Percentiles rank a stretch among this genome's conserved stretches.
These are phyloP conservation scores for Drosophila suzukii DNA, from an alignment of 1,140 invertebrate genomes.

Conservation along the genomic window DNA sequence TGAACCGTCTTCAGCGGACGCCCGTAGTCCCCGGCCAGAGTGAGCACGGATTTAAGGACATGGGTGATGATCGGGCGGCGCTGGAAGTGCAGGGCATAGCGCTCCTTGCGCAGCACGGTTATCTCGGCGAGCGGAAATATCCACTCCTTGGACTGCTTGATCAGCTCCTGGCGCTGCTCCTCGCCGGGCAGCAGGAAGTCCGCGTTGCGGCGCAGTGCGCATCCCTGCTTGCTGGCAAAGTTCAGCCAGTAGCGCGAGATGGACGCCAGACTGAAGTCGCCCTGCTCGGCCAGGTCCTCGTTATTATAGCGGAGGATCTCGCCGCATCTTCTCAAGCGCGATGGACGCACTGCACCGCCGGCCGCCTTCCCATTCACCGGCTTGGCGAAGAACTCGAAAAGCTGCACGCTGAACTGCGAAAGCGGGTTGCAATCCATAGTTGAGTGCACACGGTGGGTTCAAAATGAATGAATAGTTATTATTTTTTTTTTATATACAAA, in stretches of 20 bases:
- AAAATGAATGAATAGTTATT: no score
- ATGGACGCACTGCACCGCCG: background rate
- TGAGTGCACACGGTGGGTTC: background rate
- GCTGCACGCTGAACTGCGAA: conserved; percentile 13
- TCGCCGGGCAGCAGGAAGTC: conserved; percentile 22
- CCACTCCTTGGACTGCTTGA: conserved; percentile 35
- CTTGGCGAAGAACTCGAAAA: conserved; percentile 39
- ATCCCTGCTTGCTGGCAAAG: conserved; percentile 5
- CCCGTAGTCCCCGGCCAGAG: conserved; percentile 31
- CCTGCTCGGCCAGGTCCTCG: conserved; percentile 16
- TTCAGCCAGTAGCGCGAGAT: conserved; percentile 35
- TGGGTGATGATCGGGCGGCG: conserved; percentile 42
- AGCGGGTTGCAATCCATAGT: conserved; percentile 18
- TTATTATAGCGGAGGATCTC: conserved; percentile 46
- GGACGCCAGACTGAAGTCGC: conserved; percentile 49
- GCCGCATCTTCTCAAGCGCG: conserved; percentile 30
- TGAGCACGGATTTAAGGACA: conserved; percentile 27
- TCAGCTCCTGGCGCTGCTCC: conserved; percentile 12
- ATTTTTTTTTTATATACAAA: no score
- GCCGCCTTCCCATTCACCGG: background rate
- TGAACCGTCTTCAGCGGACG: background rate
- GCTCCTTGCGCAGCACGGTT: conserved; percentile 13
- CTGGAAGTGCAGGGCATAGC: conserved; percentile 45
- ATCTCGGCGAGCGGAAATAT: conserved; percentile 32
- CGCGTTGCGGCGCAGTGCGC: conserved; percentile 4